Base-by-base conservation (phyloP, 2,797 vertebrate genomes). In the Trachurus trachurus region DNA sequence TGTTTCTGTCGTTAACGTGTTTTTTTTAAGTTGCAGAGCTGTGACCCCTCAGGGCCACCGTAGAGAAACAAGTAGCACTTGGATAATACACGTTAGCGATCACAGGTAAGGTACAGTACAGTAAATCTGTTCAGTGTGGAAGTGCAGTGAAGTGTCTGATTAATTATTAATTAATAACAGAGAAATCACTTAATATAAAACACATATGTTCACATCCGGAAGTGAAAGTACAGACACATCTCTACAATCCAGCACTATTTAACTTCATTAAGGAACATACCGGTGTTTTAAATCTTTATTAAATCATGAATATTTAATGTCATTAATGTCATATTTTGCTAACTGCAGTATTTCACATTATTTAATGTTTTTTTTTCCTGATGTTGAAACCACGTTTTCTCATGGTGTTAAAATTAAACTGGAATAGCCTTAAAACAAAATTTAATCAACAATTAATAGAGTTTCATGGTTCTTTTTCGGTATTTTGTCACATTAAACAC, bases 81-180 rank as follows among this genome's bases (percentile, higher is more conserved):
- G 1, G 42, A 61, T 21, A 37, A 16, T n/a, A 22, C 40, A 73
- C 31, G 31, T 34, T 34, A 22, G 34, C 76, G 11, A 52, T 79
- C 63, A 65, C 60, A 71, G 60, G 67, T 66, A 39, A 44, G 15
- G 16, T 17, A 47, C 45, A 47, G 49, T 78, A 47, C 37, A 78
- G 52, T 63, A 54, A 44, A 50, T 44, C 9, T 40, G 2, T 64
- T 54, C 60, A 70, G 21, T 34, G 31, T 34, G 31, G 21, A 70
- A 52, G 5, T 40, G 61, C 19, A 63, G 59, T 68, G 47, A 50
- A 52, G 37, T 19, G 29, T 70, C 58, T 62, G 34, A 13, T 67
- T 26, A 26, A 13, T 67, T 26, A 26, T 26, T 26, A 26, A 26
- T 26, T 3, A 26, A 26, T 26, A 34, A 52, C 17, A 17, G 57